Percentiles rank a stretch among this genome's conserved stretches.
Evolutionary conservation across 2,797 vertebrate genomes (phyloP).

Genomic region (Acanthurus leucopareius): DNA sequence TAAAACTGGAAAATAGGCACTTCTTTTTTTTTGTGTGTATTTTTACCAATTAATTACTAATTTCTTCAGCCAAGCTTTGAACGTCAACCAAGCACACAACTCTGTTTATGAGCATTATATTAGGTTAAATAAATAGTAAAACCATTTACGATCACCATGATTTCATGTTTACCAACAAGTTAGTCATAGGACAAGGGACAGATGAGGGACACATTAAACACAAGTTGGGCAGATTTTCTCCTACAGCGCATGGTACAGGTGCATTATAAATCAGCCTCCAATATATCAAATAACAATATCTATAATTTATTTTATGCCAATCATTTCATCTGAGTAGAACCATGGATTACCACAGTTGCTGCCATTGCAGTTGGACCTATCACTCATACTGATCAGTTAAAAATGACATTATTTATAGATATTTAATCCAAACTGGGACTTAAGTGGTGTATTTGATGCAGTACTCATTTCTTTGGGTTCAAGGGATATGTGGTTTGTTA

Average conservation of each 20-base stretch:
- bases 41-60: constrained; percentile 46
- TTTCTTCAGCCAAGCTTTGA: constrained; percentile 49
- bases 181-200: constrained; percentile 41
- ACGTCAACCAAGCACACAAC: constrained; percentile 44
- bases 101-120: constrained; percentile 30
- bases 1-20: constrained; percentile 82
- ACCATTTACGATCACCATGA: constrained; percentile 37
- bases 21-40: constrained; percentile 73
- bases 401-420: not conserved
- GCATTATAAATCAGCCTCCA: constrained; percentile 5
- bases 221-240: constrained; percentile 30
- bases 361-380: not conserved
- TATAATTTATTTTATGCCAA: not conserved
- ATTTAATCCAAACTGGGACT: not conserved
- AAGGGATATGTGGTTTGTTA: constrained; percentile 1
- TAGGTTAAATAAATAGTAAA: constrained; percentile 37
- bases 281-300: not conserved
- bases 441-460: not conserved
- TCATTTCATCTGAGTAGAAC: not conserved
- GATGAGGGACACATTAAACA: constrained; percentile 37
- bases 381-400: not conserved
- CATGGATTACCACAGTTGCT: not conserved
- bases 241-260: constrained; percentile 7
- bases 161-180: constrained; percentile 51
- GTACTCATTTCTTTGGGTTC: constrained; percentile 1